Evolutionary conservation across 2,888 invertebrate species (phyloP), one percentile per base, ranked within the genome.

Genomic region (Rhagonycha fulva): DNA sequence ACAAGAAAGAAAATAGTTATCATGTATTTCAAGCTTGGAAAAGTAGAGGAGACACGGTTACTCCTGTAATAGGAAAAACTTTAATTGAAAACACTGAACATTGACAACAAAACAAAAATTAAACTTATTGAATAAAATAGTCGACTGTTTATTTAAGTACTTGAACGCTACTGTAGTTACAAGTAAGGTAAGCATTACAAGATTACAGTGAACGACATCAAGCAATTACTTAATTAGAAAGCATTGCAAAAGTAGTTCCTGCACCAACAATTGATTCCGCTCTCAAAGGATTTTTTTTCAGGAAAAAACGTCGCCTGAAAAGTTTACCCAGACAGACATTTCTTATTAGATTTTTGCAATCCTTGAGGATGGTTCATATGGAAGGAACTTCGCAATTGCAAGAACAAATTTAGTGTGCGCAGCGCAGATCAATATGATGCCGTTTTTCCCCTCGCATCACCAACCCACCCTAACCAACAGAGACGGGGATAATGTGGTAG

Each of bases 391-490:
- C 78, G 80, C 79, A 78, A 78, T 77, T 78, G 76, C 75, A 76
- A 75, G 76, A 75, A 75, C 74, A 74, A 71, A 76, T 80, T 81
- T 79, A 72, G 77, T 73, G 81, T 83, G 83, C 83, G 82, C 82
- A 47, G 83, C 83, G 83, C 84, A 83, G 83, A 84, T 84, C 84
- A 84, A 84, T 84, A 84, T 82, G 81, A 81, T 78, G 79, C 79
- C 67, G 69, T 70, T 66, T 61, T 73, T 78, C 75, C 78, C 76
- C 76, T 74, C 75, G 72, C 78, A 74, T 78, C 76, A 70, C 76
- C 60, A 72, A 71, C 76, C 78, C 75, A 70, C 76, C 75, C 76
- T 73, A 76, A 75, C 76, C 78, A 78, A 78, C 79, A 78, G 82
- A 78, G 82, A 79, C 79, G 81, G 80, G 80, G 80, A 78, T 76